These are phyloP conservation scores for Ophioninae sp. DNA, from an alignment of 2,888 invertebrate genomes.

Conservation along the genomic window DNA sequence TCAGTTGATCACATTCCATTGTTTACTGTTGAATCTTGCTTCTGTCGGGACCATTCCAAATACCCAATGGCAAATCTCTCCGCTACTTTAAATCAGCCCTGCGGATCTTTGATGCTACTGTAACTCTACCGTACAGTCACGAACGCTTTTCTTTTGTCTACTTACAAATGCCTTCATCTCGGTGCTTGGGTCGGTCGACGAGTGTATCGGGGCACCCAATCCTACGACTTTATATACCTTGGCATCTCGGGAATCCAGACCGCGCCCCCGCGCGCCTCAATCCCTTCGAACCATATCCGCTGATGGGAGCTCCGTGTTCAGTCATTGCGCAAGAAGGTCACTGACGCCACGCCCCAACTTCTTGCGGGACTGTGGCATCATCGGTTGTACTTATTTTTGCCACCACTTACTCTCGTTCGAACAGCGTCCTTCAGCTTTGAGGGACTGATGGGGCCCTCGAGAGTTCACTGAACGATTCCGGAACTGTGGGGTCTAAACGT, in stretches of 20 bases:
- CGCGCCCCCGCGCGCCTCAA: slow-evolving; percentile 76
- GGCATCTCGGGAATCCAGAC: slow-evolving; percentile 71
- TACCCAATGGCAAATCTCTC: neutral
- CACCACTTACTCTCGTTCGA: slow-evolving; percentile 1
- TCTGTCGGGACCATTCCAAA: neutral
- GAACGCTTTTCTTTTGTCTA: slow-evolving; percentile 62
- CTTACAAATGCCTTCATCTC: slow-evolving; percentile 80
- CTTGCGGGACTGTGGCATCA: slow-evolving; percentile 59
- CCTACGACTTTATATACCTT: slow-evolving; percentile 76
- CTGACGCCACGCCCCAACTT: slow-evolving; percentile 75
- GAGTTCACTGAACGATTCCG: slow-evolving; percentile 40
- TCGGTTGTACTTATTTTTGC: slow-evolving; percentile 53
- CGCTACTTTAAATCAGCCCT: neutral
- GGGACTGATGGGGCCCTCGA: slow-evolving; percentile 28
- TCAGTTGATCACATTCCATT: neutral
- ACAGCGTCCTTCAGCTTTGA: slow-evolving; percentile 56
- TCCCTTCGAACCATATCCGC: slow-evolving; percentile 79
- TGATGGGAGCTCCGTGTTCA: slow-evolving; percentile 73
- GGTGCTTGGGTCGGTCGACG: slow-evolving; percentile 74
- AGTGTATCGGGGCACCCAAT: slow-evolving; percentile 73
- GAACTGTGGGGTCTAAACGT: slow-evolving; percentile 53
- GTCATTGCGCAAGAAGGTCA: slow-evolving; percentile 79
- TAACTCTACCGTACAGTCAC: neutral
- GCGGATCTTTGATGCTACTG: neutral
- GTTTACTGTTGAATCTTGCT: neutral